Percentiles rank a stretch among this genome's conserved stretches.
phyloP scores from a whole-genome alignment of 2,113 vertebrate genomes.

The Pelecanus crispus region DNA sequence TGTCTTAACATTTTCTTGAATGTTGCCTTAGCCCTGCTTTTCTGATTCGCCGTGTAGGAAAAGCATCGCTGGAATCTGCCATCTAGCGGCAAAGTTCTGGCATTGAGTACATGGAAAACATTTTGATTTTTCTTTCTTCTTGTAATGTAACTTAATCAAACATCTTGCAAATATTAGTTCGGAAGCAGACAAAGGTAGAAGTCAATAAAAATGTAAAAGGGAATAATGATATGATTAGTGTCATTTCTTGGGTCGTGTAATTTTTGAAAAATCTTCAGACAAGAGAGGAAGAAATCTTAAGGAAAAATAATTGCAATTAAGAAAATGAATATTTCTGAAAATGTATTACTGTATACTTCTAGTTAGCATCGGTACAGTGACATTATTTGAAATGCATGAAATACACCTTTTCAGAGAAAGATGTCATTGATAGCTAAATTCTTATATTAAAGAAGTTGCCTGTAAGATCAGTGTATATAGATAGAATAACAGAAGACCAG shows the following conservation, averaged over 20 bases:
- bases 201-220: not conserved
- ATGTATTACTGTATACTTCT: not conserved
- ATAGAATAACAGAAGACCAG: not conserved
- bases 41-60: not conserved
- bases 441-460: not conserved
- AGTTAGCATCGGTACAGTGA: not conserved
- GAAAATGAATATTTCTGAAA: not conserved
- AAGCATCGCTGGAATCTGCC: slow-evolving; percentile 15
- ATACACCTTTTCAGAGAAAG: not conserved
- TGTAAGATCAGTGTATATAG: not conserved
- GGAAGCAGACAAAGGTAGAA: not conserved
- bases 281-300: not conserved
- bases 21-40: not conserved
- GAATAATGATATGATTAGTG: not conserved
- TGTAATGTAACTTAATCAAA: not conserved
- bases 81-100: slow-evolving; percentile 46
- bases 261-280: not conserved
- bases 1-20: not conserved
- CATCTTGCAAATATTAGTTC: not conserved
- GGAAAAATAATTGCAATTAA: not conserved
- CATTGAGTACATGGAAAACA: not conserved
- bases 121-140: not conserved
- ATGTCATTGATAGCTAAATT: not conserved
- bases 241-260: not conserved
- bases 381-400: not conserved